Percentiles rank a stretch among this genome's conserved stretches.
Evolutionary conservation across 2,888 invertebrate species (phyloP).

Genomic region (Ctenicera cuprea): DNA sequence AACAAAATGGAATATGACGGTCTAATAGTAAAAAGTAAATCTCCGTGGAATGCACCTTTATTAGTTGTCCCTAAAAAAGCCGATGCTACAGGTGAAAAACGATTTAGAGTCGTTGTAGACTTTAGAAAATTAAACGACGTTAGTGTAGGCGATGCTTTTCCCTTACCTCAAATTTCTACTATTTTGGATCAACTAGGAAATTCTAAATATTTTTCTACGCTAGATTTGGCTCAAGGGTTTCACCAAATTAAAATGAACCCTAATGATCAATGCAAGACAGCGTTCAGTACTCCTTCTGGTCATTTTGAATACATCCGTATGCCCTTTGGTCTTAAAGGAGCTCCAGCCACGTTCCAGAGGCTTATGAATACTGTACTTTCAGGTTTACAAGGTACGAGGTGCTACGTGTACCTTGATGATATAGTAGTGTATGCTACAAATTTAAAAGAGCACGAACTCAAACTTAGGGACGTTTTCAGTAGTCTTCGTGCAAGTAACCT

Average conservation of each 20-base stretch:
- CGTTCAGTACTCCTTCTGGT: slow-evolving; percentile 63
- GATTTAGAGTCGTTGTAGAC: slow-evolving; percentile 67
- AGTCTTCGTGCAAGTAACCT: slow-evolving; percentile 56
- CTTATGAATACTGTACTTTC: slow-evolving; percentile 59
- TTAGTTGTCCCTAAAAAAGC: slow-evolving; percentile 53
- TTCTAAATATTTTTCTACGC: slow-evolving; percentile 65
- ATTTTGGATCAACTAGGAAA: slow-evolving; percentile 67
- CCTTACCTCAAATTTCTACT: slow-evolving; percentile 64
- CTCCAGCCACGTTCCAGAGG: slow-evolving; percentile 68
- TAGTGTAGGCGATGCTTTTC: slow-evolving; percentile 65
- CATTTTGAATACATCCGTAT: slow-evolving; percentile 66
- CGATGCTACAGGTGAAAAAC: slow-evolving; percentile 58
- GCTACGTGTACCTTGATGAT: slow-evolving; percentile 54
- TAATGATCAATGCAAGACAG: slow-evolving; percentile 58
- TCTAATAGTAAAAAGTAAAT: slow-evolving; percentile 57
- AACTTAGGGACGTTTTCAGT: slow-evolving; percentile 47
- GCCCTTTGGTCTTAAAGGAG: slow-evolving; percentile 64
- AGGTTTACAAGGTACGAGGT: slow-evolving; percentile 5
- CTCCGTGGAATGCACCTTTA: slow-evolving; percentile 57
- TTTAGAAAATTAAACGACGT: slow-evolving; percentile 67
- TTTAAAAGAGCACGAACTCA: slow-evolving; percentile 47
- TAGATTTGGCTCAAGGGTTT: slow-evolving; percentile 59
- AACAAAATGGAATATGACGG: slow-evolving; percentile 59
- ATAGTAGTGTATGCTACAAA: slow-evolving; percentile 47
- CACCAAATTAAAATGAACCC: slow-evolving; percentile 54